Base-by-base conservation (phyloP, 2,888 invertebrate species). In the Ellobium chinense region DNA sequence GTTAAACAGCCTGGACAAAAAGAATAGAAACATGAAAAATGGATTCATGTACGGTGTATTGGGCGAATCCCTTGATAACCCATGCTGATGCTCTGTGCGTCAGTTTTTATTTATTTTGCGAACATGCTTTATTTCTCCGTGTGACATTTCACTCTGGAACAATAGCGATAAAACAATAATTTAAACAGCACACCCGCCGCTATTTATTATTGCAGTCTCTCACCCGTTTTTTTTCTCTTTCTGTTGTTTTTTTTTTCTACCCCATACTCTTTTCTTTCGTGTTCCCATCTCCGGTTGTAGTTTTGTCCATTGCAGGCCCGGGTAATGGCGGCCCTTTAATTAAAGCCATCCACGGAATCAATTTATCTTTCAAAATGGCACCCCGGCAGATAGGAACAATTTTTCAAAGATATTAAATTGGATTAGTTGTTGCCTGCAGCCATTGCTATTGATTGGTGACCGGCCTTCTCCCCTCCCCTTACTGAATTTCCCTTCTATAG, bases 341-440 rank as follows among this genome's bases (percentile, higher is more conserved):
- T 76, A 66, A 76, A 65, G 46, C 34, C 56, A 37, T 54, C 56
- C 66, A 31, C 14, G 0, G 24, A 29, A 66, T 31, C 66, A 46
- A 76, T 76, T 76, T 65, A 76, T 76, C 76, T 66, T 76, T 65
- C 56, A 65, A 76, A 66, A 56, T 66, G 76, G 76, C 76, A 29
- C 31, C 66, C 39, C 56, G 31, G 66, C 76, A 76, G 76, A 76
- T 76, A 76, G 66, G 56, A 56, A 46, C 66, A 65, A 76, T 76
- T 76, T 76, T 76, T 76, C 76, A 76, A 76, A 76, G 76, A 76
- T 66, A 76, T 76, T 76, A 76, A 76, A 76, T 76, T 56, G 66
- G 76, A 76, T 76, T 76, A 76, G 66, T 66, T 56, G 24, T 66
- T 36, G 31, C 76, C 66, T 65, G 34, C 54, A 56, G 66, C 54